Base-by-base conservation (phyloP, 2,113 vertebrate species). In the Aramus guarauna region DNA sequence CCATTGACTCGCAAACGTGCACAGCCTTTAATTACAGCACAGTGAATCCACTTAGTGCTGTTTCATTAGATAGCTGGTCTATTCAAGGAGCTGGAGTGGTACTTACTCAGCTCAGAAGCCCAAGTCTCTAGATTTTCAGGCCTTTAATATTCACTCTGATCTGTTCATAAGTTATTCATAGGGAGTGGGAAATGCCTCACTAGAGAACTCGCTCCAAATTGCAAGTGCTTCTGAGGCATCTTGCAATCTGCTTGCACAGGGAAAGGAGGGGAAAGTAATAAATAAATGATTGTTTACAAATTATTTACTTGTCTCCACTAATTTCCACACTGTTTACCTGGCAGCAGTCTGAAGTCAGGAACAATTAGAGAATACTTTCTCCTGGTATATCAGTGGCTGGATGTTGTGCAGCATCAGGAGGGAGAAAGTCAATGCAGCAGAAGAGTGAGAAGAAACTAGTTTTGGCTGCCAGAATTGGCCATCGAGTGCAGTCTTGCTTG, bases 241-340 rank as follows among this genome's bases (percentile, higher is more conserved):
- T 84, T 32, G 22, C 88, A 94, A 84, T 95, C 77, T 96, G 96
- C 92, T 97, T 92, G 91, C 89, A 41, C 45, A 94, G 80, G 80
- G 60, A 91, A 81, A 96, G 89, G 91, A 95, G 88, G 58, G 92
- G 89, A 92, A 97, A 82, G 86, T 81, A 92, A 97, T 97, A 90
- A 97, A 97, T 97, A 97, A 96, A 95, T 95, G 3, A 97, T 94
- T 89, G 88, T 96, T 97, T 95, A 96, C 96, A 95, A 96, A 97
- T 94, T 95, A 96, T 97, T 96, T 97, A 96, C 97, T 96, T 95
- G 89, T 97, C 95, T 94, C 86, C 73, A 69, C 95, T 96, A 94
- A 95, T 95, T 95, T 95, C 73, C 73, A 82, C 30, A 1, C 62
- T 88, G 91, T 94, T 95, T 94, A 94, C 85, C 95, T 95, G 95